These are phyloP conservation scores for Synaphobranchus kaupii DNA, from an alignment of 2,797 vertebrate species.

Conservation along the genomic window DNA sequence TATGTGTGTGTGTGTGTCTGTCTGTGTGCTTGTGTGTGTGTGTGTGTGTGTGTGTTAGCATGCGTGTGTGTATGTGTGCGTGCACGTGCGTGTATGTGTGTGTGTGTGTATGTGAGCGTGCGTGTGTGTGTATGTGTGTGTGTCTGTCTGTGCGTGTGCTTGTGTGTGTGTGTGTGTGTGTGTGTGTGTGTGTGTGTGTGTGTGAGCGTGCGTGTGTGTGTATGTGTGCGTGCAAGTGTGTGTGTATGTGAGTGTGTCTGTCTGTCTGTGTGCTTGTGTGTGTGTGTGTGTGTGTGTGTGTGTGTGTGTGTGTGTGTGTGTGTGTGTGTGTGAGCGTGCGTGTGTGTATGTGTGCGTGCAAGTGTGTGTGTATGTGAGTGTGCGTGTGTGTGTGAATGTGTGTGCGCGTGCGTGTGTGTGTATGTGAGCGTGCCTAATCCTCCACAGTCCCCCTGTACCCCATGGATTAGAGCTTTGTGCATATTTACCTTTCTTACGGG, in stretches of 20 bases:
- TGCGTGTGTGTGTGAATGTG: neutral
- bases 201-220: neutral
- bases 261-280: neutral
- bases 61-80: constrained; percentile 19
- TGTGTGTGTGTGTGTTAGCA: constrained; percentile 22
- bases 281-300: neutral
- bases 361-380: neutral
- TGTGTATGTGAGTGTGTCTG: neutral
- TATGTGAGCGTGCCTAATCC: neutral
- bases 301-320: neutral
- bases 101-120: neutral
- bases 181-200: neutral
- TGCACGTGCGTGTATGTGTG: constrained; percentile 18
- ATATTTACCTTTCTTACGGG: constrained; percentile 17
- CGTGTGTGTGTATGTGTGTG: constrained; percentile 28
- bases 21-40: no score
- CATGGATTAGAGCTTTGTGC: neutral
- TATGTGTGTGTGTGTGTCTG: no score
- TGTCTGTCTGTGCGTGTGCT: neutral
- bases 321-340: neutral
- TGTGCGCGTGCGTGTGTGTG: neutral
- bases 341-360: neutral
- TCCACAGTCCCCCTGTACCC: neutral
- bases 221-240: neutral
- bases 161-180: neutral